Conservation (phyloP, 2,797 vertebrate species). For the Sciurus vulgaris region DNA sequence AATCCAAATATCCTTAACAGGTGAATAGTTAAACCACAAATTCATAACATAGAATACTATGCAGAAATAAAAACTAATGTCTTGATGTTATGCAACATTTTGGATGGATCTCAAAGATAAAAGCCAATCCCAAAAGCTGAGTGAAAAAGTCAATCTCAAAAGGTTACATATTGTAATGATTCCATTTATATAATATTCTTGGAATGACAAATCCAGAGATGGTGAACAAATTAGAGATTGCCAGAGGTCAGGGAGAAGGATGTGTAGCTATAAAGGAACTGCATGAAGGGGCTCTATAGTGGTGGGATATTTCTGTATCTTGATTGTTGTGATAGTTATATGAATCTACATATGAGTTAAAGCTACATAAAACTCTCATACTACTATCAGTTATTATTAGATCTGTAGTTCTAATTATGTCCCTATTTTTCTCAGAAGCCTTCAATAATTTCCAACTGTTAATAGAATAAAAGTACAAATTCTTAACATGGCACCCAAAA, state of each 20-base stretch:
- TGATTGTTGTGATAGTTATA: not conserved
- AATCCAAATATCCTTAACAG: not conserved
- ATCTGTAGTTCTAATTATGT: not conserved
- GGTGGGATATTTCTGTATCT: not conserved
- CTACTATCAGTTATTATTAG: not conserved
- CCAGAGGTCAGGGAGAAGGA: not conserved
- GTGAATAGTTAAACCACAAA: not conserved
- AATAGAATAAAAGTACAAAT: conserved; percentile 14
- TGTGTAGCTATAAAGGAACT: not conserved
- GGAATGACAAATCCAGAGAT: conserved; percentile 14
- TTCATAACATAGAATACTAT: not conserved
- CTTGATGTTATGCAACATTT: not conserved
- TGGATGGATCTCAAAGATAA: not conserved
- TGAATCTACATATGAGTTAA: not conserved
- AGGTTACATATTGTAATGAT: not conserved
- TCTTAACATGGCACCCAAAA: not conserved
- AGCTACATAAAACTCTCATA: not conserved
- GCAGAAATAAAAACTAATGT: not conserved
- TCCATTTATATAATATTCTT: not conserved
- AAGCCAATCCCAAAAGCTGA: not conserved
- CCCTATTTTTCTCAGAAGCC: not conserved
- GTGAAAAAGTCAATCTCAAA: not conserved
- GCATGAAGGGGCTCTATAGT: not conserved
- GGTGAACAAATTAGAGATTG: not conserved
- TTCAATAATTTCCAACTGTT: not conserved